Evolutionary conservation across 1,140 invertebrate species (phyloP), one percentile per base, ranked within the genome.

Genomic region (Pogonus chalceus): DNA sequence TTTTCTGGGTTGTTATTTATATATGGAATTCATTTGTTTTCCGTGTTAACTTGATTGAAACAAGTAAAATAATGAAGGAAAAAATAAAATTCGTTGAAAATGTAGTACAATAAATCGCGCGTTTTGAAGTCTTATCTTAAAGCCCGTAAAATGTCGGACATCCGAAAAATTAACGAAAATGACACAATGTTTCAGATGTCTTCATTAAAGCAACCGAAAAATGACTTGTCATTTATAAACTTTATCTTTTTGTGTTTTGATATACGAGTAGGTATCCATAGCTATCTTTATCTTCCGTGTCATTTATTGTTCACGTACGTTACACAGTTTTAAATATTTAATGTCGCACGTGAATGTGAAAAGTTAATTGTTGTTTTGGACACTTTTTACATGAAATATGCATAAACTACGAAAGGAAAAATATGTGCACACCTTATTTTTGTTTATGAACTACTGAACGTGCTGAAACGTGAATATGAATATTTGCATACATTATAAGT

Each of bases 401-500:
- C 18, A 43, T 43, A 12, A 43, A 18, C 37, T 18, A 4, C 18
- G 37, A 43, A 4, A 43, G 18, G 37, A 43, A 18, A 43, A 43
- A 43, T 12, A 18, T 4, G 9, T 18, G 37, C 18, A 9, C 18
- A 16, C 18, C 18, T 43, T 43, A 43, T 12, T 9, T 43, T 43
- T 12, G 9, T 9, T 18, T 9, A 9, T n/a, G n/a, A 43, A 43
- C 3, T 18, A 10, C 18, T 16, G 9, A 9, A 16, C 37, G 26
- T 16, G 37, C 9, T n/a, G n/a, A n/a, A n/a, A 16, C 37, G 37
- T 43, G 37, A 43, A 43, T 18, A 43, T 43, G 37, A 9, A 43
- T 43, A 43, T 43, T 43, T 43, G 37, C 37, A 43, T 43, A 18
- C 3, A 43, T 43, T 43, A 43, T 43, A 43, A 43, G 37, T 43